Conservation (phyloP, 2,888 invertebrate species). For the Eupithecia dodoneata region DNA sequence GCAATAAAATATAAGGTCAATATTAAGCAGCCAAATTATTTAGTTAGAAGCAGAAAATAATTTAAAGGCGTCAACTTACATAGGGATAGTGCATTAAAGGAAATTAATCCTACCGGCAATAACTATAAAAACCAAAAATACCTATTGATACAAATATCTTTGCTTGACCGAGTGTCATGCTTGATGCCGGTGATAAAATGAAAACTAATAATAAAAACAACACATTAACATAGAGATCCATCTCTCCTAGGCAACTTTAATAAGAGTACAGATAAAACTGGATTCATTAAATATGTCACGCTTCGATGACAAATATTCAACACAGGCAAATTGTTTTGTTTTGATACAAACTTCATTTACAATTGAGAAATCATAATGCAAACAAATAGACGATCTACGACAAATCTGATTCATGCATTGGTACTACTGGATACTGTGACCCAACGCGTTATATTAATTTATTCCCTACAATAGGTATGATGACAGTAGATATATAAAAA, state of each 20-base stretch:
- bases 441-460: not conserved
- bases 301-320: not conserved
- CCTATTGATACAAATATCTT: not conserved
- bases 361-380: not conserved
- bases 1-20: constrained; percentile 1
- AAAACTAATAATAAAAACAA: not conserved
- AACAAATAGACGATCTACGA: not conserved
- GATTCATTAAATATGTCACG: not conserved
- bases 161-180: not conserved
- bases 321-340: not conserved
- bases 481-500: no score
- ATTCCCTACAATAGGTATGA: not conserved
- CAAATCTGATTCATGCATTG: not conserved
- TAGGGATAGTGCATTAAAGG: not conserved
- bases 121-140: not conserved
- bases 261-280: not conserved
- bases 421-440: not conserved
- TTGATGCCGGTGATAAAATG: not conserved
- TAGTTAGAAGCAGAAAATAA: not conserved
- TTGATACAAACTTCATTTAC: not conserved
- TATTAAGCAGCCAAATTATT: not conserved
- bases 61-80: not conserved
- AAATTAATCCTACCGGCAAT: not conserved
- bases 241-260: not conserved
- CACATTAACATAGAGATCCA: not conserved